Conservation (phyloP, 2,797 vertebrate species). For the Meda fulgida region DNA sequence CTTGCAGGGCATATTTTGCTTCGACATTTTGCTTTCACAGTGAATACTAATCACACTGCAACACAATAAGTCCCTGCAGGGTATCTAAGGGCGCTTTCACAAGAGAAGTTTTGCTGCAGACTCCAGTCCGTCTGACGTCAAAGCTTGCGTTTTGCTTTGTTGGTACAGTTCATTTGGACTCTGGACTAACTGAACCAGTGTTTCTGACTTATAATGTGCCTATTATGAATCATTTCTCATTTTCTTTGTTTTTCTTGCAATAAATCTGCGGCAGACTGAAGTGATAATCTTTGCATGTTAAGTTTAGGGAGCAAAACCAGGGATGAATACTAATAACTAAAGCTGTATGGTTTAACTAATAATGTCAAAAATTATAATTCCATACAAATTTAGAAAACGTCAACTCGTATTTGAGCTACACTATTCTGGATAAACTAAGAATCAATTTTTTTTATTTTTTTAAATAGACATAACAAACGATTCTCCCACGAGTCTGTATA, state of each 20-base stretch:
- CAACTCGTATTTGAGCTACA: not conserved
- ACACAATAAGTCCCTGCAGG: slow-evolving; percentile 34
- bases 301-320: not conserved
- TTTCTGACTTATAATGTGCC: not conserved
- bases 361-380: no score
- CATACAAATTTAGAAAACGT: no score
- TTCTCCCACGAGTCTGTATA: not conserved
- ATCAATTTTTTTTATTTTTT: not conserved
- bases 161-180: not conserved
- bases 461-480: no score
- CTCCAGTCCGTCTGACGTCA: slow-evolving; percentile 18
- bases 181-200: not conserved
- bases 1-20: slow-evolving; percentile 62
- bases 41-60: slow-evolving; percentile 63
- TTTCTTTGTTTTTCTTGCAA: not conserved
- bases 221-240: not conserved
- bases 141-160: not conserved
- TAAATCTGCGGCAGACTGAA: not conserved
- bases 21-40: slow-evolving; percentile 52
- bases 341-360: not conserved
- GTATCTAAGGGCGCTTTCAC: slow-evolving; percentile 23
- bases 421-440: not conserved
- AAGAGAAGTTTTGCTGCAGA: slow-evolving; percentile 3
- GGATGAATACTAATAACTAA: not conserved
- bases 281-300: not conserved